These are phyloP conservation scores for Xestobium rufovillosum DNA, from an alignment of 2,888 invertebrate species.

Conservation along the genomic window DNA sequence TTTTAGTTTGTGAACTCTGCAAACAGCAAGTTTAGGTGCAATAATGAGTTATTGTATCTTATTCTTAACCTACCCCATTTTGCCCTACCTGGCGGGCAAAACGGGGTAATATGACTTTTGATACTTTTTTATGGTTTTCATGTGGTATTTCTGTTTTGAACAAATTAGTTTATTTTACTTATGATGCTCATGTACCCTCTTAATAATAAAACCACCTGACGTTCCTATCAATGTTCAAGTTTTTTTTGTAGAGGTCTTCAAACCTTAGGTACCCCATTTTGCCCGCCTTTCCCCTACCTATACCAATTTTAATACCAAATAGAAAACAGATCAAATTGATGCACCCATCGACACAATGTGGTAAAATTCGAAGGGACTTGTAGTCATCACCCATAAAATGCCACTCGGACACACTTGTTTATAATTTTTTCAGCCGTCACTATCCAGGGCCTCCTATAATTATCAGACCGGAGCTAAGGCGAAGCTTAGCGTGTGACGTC, in stretches of 20 bases:
- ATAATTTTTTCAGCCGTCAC: too few species aligned
- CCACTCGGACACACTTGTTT: too few species aligned
- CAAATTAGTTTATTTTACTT: neutral
- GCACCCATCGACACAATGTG: too few species aligned
- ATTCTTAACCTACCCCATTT: neutral
- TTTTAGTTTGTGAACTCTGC: conserved; percentile 3
- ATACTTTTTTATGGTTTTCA: conserved; percentile 1
- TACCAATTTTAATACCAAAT: too few species aligned
- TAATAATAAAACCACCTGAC: conserved; percentile 1
- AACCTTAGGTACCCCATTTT: conserved; percentile 2
- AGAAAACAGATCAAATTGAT: too few species aligned
- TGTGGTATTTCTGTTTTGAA: neutral
- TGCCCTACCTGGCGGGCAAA: conserved; percentile 3
- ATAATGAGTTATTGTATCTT: neutral
- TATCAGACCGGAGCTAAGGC: too few species aligned
- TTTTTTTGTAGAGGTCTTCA: conserved; percentile 1
- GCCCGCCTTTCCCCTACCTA: too few species aligned
- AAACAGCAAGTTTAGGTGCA: conserved; percentile 1
- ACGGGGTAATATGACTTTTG: neutral
- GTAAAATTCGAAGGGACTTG: too few species aligned
- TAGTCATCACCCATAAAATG: too few species aligned
- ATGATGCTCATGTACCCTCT: conserved; percentile 1
- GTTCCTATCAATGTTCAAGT: neutral
- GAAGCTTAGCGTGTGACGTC: too few species aligned
- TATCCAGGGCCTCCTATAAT: too few species aligned